Conservation (phyloP, 2,888 invertebrate species). For the Parnassius glacialis region DNA sequence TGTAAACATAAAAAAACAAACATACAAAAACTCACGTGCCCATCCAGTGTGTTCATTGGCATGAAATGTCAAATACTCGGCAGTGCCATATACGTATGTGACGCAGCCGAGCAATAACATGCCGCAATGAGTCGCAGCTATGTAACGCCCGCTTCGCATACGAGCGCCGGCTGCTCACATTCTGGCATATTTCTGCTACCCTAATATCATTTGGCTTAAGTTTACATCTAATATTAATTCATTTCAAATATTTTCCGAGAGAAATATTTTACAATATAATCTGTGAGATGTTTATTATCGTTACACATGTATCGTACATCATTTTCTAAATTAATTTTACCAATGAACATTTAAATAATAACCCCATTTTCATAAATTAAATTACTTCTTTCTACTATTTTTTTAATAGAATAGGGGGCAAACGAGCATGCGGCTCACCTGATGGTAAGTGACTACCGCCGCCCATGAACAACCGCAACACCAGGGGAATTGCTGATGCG, state of each 20-base stretch:
- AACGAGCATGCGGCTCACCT: no score
- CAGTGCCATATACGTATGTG: constrained; percentile 61
- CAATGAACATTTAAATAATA: no score
- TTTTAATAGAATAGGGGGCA: no score
- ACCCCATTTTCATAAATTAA: no score
- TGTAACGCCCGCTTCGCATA: constrained; percentile 67
- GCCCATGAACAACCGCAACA: no score
- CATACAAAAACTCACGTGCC: constrained; percentile 38
- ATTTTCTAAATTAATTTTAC: no score
- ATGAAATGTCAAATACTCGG: constrained; percentile 78
- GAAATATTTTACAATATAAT: constrained; percentile 7
- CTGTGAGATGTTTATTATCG: neutral
- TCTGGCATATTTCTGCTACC: constrained; percentile 72
- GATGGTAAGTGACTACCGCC: no score
- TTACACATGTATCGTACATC: no score
- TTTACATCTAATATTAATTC: constrained; percentile 20
- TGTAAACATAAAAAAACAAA: no score
- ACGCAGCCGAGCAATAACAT: constrained; percentile 75
- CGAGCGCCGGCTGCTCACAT: constrained; percentile 69
- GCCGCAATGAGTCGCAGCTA: constrained; percentile 76
- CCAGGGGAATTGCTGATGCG: no score
- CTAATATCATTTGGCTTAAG: constrained; percentile 43
- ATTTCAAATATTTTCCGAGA: constrained; percentile 4
- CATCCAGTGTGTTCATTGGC: constrained; percentile 72
- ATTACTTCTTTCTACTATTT: no score